These are phyloP conservation scores for Sphaerophoria taeniata DNA, from an alignment of 2,888 invertebrate genomes.

Conservation along the genomic window DNA sequence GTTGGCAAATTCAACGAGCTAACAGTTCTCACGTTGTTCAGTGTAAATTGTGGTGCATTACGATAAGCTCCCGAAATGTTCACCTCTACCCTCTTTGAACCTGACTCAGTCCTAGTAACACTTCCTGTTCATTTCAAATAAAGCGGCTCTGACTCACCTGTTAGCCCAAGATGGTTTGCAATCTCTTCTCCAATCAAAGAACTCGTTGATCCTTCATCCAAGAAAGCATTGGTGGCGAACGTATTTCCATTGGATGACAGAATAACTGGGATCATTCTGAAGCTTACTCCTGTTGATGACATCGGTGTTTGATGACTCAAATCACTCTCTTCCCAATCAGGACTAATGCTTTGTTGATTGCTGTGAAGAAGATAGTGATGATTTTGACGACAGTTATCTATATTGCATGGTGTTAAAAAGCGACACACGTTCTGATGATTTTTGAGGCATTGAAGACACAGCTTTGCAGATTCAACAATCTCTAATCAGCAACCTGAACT, in stretches of 20 bases:
- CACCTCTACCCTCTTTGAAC: constrained; percentile 33
- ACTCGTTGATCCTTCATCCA: constrained; percentile 52
- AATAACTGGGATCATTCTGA: constrained; percentile 6
- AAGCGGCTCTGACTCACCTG: constrained; percentile 47
- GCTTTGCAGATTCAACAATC: neutral
- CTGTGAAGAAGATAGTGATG: constrained; percentile 1
- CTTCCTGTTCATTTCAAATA: constrained; percentile 5
- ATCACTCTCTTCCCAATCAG: neutral
- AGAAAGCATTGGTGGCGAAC: constrained; percentile 38
- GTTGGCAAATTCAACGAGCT: constrained; percentile 39
- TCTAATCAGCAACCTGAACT: neutral
- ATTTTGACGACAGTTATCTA: neutral
- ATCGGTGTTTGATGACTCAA: constrained; percentile 9
- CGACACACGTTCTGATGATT: neutral
- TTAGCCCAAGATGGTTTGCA: neutral
- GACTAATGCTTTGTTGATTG: neutral
- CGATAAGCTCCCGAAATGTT: constrained; percentile 39
- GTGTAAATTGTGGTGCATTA: constrained; percentile 3
- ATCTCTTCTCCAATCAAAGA: constrained; percentile 36
- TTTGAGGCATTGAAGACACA: neutral
- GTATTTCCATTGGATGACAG: neutral
- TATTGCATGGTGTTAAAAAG: neutral
- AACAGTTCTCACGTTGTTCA: constrained; percentile 17
- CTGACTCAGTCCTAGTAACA: neutral
- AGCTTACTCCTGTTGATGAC: neutral